Percentiles rank a stretch among this genome's conserved stretches.
Conservation (phyloP, 1,140 invertebrate species). For the Calliopsis andreniformis region DNA sequence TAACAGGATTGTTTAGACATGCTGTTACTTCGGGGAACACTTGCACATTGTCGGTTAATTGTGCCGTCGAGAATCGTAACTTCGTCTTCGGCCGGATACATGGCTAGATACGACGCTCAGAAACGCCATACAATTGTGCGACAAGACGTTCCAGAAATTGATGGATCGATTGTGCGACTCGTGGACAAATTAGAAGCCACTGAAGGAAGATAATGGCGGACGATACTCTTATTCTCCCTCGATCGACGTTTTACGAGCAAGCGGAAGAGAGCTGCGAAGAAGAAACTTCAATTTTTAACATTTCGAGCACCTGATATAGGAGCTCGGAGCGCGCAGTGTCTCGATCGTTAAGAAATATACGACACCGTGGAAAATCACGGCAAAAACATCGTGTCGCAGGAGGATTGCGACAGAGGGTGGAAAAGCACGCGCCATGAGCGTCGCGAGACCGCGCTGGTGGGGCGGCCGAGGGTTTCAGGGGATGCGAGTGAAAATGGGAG, state of each 20-base stretch:
- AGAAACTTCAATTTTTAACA: not conserved
- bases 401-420: slow-evolving; percentile 65
- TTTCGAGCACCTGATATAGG: too few species aligned
- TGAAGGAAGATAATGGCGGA: not conserved
- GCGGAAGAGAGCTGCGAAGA: too few species aligned
- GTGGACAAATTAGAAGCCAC: slow-evolving; percentile 29
- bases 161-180: slow-evolving; percentile 14
- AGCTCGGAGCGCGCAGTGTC: not conserved
- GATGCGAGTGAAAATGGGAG: slow-evolving; percentile 69
- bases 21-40: slow-evolving; percentile 50
- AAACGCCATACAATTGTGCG: slow-evolving; percentile 25
- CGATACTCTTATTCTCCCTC: not conserved
- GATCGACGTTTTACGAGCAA: too few species aligned
- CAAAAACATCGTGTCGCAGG: slow-evolving; percentile 52
- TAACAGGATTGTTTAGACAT: slow-evolving; percentile 64
- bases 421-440: slow-evolving; percentile 66
- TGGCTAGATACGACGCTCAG: slow-evolving; percentile 52
- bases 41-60: slow-evolving; percentile 65
- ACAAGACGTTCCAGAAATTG: slow-evolving; percentile 10
- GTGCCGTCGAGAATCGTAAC: slow-evolving; percentile 57
- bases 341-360: not conserved
- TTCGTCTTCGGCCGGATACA: slow-evolving; percentile 53
- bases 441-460: slow-evolving; percentile 41
- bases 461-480: slow-evolving; percentile 60
- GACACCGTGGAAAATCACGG: not conserved